Evolutionary conservation across 2,113 vertebrate genomes (phyloP).

Genomic region (Cromileptes altivelis): DNA sequence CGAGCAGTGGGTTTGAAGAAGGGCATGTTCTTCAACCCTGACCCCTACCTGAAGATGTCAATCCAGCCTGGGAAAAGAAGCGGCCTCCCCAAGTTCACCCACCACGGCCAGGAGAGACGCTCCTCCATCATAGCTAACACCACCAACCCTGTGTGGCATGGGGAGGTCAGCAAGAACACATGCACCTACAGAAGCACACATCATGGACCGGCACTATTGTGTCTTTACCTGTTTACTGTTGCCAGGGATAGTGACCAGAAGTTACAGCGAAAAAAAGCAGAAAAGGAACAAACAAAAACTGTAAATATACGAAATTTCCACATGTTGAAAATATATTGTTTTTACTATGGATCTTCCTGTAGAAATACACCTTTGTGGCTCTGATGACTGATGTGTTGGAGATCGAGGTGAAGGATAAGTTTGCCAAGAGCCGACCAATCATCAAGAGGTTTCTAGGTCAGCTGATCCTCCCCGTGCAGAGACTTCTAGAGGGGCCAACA

Average conservation of each 20-base stretch:
- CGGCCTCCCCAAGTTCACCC: conserved; percentile 93
- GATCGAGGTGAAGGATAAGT: conserved; percentile 99
- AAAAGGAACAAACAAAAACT: too few relatives aligned
- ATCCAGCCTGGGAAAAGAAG: conserved; percentile 95
- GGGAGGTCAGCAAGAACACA: conserved; percentile 87
- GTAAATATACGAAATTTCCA: background rate
- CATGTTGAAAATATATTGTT: background rate
- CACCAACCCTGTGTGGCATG: conserved; percentile 94
- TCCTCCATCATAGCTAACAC: conserved; percentile 96
- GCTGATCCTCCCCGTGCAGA: conserved; percentile 94
- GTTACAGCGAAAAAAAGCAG: too few relatives aligned
- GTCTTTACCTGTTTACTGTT: too few relatives aligned
- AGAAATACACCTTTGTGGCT: conserved; percentile 98
- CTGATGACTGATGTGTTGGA: conserved; percentile 96
- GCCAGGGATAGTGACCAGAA: too few relatives aligned
- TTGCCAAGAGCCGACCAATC: conserved; percentile 97
- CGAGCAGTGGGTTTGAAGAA: conserved; percentile 95
- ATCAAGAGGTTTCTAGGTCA: conserved; percentile 98
- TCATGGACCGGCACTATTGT: background rate
- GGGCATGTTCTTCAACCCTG: conserved; percentile 99
- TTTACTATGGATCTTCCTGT: conserved; percentile 48
- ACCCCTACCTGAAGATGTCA: conserved; percentile 98
- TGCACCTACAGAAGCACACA: background rate
- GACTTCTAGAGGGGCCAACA: conserved; percentile 92
- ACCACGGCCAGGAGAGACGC: conserved; percentile 95